A percentile compares a stretch with the other conserved stretches of the same genome.
Evolutionary conservation across 2,113 vertebrate species (phyloP).

Genomic region (Pomatorhinus ruficollis): DNA sequence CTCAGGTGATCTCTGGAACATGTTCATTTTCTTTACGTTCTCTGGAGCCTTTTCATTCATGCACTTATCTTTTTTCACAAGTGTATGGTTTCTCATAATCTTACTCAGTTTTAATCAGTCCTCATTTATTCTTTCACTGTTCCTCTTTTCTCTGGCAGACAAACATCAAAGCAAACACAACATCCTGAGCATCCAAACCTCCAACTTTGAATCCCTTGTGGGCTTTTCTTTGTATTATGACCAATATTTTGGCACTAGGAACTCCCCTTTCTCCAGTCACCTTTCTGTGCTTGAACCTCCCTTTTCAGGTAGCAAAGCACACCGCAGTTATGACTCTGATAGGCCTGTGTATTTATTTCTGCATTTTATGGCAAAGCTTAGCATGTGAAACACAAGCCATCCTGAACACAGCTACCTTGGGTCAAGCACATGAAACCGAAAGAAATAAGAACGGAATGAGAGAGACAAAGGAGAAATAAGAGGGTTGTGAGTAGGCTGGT

Average conservation of each 20-base stretch:
- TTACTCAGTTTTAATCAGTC: background rate
- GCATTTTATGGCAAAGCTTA: constrained; percentile 11
- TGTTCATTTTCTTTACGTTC: background rate
- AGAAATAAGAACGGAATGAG: background rate
- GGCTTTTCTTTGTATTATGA: background rate
- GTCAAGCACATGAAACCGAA: background rate
- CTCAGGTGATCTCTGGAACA: background rate
- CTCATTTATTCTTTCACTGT: background rate
- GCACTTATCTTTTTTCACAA: background rate
- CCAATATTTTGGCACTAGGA: background rate
- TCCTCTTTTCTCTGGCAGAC: background rate
- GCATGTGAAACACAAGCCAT: background rate
- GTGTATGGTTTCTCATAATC: background rate
- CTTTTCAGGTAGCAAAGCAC: background rate
- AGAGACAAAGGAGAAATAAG: background rate
- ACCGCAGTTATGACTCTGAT: background rate
- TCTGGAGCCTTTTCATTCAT: background rate
- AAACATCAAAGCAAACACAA: constrained; percentile 23
- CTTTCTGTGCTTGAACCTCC: background rate
- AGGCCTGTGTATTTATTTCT: background rate
- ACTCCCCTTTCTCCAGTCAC: background rate
- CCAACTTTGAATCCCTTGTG: background rate
- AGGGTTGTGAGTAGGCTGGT: constrained; percentile 1
- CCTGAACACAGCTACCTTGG: background rate
- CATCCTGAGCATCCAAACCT: background rate